Evolutionary conservation across 2,797 vertebrate species (phyloP).

Genomic region (Myotis myotis): DNA sequence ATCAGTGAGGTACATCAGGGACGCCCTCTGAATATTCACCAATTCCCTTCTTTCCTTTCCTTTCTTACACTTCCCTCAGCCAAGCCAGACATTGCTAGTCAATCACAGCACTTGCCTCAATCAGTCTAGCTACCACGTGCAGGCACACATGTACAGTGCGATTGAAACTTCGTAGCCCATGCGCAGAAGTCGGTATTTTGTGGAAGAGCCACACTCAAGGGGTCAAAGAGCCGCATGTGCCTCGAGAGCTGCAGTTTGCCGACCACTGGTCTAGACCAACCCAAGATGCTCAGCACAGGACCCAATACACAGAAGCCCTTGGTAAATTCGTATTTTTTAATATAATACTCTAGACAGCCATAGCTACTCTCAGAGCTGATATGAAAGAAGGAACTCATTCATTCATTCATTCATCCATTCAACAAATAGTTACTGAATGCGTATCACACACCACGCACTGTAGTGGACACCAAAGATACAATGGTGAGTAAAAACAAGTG

Average conservation of each 20-base stretch:
- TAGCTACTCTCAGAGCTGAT: neutral
- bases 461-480: neutral
- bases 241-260: no score
- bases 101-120: neutral
- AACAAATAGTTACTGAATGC: neutral
- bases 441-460: neutral
- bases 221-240: no score
- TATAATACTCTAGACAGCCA: neutral
- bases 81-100: neutral
- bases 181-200: no score
- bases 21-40: neutral
- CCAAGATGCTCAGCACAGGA: neutral
- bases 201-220: no score
- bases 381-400: neutral
- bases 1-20: neutral
- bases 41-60: neutral
- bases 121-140: neutral
- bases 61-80: neutral
- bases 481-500: neutral
- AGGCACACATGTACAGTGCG: no score
- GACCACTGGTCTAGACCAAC: neutral
- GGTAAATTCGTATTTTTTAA: neutral
- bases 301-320: neutral
- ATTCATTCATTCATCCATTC: neutral
- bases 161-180: no score